phyloP scores from a whole-genome alignment of 2,113 vertebrate genomes.

The Cheilinus undulatus region DNA sequence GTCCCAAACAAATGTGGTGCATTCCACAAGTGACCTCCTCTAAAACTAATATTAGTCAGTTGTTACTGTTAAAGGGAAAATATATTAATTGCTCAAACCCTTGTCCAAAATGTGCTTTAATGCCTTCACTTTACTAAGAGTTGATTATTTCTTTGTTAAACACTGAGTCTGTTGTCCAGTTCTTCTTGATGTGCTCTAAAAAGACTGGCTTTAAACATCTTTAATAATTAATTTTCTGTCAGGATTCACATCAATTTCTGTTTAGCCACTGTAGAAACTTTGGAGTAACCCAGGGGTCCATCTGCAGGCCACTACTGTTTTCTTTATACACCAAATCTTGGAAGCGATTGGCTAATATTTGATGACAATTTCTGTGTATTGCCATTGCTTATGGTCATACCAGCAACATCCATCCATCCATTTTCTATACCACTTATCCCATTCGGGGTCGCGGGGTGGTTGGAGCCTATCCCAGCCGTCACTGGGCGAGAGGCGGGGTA shows the following conservation, averaged over 20 bases:
- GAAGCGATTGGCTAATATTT: too few relatives aligned
- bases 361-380: too few relatives aligned
- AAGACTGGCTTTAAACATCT: neutral
- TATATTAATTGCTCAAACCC: neutral
- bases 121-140: neutral
- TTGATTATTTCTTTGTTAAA: neutral
- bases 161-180: neutral
- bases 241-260: too few relatives aligned
- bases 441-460: too few relatives aligned
- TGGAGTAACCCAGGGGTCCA: neutral
- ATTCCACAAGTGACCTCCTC: conserved; percentile 17
- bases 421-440: too few relatives aligned
- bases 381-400: too few relatives aligned
- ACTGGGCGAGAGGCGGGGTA: too few relatives aligned
- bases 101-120: neutral
- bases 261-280: neutral
- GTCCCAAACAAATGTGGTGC: conserved; percentile 22
- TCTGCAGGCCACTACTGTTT: too few relatives aligned
- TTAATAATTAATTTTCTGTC: neutral
- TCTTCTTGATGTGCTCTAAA: too few relatives aligned
- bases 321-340: too few relatives aligned
- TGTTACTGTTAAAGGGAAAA: neutral
- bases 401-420: too few relatives aligned
- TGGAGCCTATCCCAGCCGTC: too few relatives aligned
- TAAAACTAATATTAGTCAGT: neutral